Percentiles rank a stretch among this genome's conserved stretches.
Conservation (phyloP, 1,140 invertebrate species). For the Ips nitidus region DNA sequence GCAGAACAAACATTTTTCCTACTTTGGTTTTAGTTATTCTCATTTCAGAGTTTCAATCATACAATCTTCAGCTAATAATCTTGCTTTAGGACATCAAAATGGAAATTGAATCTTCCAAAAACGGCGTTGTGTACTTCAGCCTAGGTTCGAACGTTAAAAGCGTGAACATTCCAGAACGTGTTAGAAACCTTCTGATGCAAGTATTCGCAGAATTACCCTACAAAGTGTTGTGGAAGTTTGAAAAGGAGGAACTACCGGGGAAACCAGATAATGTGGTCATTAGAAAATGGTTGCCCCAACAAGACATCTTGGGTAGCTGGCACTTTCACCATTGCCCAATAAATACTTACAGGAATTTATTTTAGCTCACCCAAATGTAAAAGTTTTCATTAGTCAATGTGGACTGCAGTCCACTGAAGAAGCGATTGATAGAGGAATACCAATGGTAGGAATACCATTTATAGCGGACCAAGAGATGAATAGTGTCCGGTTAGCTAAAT, state of each 20-base stretch:
- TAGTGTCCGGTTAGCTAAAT: conserved; percentile 33
- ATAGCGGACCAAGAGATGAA: conserved; percentile 51
- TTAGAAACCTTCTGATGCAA: conserved; percentile 50
- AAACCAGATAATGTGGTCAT: conserved; percentile 64
- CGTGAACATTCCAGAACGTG: conserved; percentile 48
- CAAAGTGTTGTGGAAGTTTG: conserved; percentile 57
- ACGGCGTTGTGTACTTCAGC: conserved; percentile 58
- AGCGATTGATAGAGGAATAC: conserved; percentile 54
- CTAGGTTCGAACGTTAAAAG: conserved; percentile 56
- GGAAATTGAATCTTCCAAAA: conserved; percentile 43
- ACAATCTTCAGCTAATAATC: not conserved
- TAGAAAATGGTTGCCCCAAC: conserved; percentile 70
- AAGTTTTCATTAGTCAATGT: conserved; percentile 56
- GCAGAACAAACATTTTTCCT: not conserved
- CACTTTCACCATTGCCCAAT: not conserved
- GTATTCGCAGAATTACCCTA: conserved; percentile 55
- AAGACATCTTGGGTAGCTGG: conserved; percentile 66
- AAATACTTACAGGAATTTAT: not conserved
- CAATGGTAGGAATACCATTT: conserved; percentile 55
- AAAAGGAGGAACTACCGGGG: conserved; percentile 56
- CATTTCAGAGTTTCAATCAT: too few relatives aligned
- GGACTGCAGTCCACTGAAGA: conserved; percentile 57
- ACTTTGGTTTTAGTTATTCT: not conserved
- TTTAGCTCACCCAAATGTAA: conserved; percentile 51
- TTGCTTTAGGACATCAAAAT: conserved; percentile 22